phyloP scores from a whole-genome alignment of 2,797 vertebrate genomes.

The Cynopterus sphinx region DNA sequence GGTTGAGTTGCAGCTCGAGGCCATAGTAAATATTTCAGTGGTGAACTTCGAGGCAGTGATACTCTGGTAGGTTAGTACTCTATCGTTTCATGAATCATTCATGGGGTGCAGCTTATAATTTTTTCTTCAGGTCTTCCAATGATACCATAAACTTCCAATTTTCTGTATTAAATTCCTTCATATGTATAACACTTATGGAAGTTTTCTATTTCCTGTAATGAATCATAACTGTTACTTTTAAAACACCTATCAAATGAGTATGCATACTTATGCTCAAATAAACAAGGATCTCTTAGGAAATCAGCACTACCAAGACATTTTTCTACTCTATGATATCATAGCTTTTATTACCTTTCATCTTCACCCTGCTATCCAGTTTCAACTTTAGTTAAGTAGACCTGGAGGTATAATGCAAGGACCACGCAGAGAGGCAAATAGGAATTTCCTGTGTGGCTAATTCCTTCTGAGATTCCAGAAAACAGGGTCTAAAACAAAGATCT shows the following conservation, averaged over 20 bases:
- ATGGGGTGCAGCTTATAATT: background rate
- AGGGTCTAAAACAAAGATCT: background rate
- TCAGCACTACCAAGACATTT: background rate
- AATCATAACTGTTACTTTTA: background rate
- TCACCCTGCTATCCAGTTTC: background rate
- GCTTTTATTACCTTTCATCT: background rate
- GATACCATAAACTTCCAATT: background rate
- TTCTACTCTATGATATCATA: constrained; percentile 3
- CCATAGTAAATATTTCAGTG: background rate
- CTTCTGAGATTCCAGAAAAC: background rate
- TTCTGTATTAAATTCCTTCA: background rate
- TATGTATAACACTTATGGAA: background rate
- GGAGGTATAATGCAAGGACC: background rate
- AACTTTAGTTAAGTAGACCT: background rate
- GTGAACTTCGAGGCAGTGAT: background rate
- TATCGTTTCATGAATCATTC: background rate
- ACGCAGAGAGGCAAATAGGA: background rate
- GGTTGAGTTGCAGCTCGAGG: too few relatives aligned
- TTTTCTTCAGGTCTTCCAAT: constrained; percentile 6
- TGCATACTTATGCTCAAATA: background rate
- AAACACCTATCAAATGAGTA: background rate
- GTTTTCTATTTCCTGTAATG: background rate
- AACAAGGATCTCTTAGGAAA: background rate
- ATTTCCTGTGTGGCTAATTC: background rate
- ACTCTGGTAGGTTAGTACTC: background rate